phyloP scores from a whole-genome alignment of 2,797 vertebrate species.

The Gymnodraco acuticeps region DNA sequence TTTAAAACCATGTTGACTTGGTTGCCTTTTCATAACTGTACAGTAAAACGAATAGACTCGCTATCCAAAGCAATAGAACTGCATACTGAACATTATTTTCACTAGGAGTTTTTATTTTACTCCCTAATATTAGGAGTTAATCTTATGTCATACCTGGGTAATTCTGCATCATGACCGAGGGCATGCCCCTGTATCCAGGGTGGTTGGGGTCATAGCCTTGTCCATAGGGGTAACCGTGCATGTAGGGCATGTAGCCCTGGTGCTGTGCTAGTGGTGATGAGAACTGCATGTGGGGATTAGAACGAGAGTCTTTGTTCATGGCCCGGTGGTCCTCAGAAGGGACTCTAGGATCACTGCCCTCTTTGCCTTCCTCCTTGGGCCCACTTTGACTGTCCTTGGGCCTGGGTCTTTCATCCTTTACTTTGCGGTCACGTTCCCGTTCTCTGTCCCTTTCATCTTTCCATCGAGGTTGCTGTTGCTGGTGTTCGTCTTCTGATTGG shows the following conservation, averaged over 20 bases:
- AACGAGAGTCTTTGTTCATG: conserved; percentile 91
- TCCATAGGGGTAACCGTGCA: conserved; percentile 96
- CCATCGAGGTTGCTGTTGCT: conserved; percentile 88
- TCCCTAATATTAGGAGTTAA: background rate
- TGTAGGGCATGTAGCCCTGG: conserved; percentile 96
- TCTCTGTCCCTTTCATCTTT: conserved; percentile 88
- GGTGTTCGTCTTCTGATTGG: conserved; percentile 79
- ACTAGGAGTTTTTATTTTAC: background rate
- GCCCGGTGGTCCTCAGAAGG: conserved; percentile 89
- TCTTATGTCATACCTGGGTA: conserved; percentile 90
- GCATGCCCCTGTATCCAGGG: conserved; percentile 94
- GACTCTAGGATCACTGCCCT: conserved; percentile 87
- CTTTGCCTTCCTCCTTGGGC: conserved; percentile 92
- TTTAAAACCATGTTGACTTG: background rate
- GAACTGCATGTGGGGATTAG: conserved; percentile 92
- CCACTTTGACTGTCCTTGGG: conserved; percentile 87
- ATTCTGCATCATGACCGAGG: conserved; percentile 97
- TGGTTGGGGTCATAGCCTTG: conserved; percentile 95
- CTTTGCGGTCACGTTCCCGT: conserved; percentile 87
- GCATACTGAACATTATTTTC: background rate
- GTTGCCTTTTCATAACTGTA: background rate
- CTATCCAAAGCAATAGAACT: background rate
- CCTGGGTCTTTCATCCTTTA: conserved; percentile 91
- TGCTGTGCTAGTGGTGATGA: conserved; percentile 94
- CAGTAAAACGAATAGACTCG: background rate